Conservation (phyloP, 2,797 vertebrate genomes). For the Ciconia nigra region DNA sequence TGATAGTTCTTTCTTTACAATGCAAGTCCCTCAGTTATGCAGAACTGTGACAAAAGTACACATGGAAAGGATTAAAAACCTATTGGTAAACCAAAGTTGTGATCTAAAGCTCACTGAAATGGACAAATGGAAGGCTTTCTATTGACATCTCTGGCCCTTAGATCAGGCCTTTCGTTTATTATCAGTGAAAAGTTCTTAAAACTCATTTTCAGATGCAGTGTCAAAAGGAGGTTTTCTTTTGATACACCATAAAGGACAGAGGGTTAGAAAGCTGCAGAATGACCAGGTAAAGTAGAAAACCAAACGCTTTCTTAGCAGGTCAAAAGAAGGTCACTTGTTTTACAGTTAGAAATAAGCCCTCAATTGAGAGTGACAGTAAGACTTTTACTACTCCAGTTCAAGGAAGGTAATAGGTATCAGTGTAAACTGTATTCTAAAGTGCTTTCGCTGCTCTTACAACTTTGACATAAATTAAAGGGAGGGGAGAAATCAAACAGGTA, state of each 20-base stretch:
- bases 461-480: background rate
- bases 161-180: background rate
- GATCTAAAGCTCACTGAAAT: background rate
- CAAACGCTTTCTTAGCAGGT: constrained; percentile 28
- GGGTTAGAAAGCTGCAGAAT: background rate
- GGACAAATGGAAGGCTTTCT: background rate
- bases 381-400: background rate
- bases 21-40: background rate
- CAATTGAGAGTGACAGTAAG: background rate
- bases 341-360: background rate
- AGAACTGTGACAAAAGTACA: background rate
- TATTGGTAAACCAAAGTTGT: background rate
- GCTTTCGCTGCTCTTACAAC: background rate
- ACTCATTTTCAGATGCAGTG: background rate
- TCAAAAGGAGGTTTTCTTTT: background rate
- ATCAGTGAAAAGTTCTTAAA: background rate
- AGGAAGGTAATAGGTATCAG: background rate
- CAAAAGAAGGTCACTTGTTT: background rate
- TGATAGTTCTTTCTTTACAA: background rate
- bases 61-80: background rate
- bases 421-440: background rate
- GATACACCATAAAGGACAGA: background rate
- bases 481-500: background rate
- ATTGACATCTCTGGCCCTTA: background rate
- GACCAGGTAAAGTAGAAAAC: background rate